Evolutionary conservation across 2,888 invertebrate species (phyloP).

Genomic region (Drosophila trichaetosa): DNA sequence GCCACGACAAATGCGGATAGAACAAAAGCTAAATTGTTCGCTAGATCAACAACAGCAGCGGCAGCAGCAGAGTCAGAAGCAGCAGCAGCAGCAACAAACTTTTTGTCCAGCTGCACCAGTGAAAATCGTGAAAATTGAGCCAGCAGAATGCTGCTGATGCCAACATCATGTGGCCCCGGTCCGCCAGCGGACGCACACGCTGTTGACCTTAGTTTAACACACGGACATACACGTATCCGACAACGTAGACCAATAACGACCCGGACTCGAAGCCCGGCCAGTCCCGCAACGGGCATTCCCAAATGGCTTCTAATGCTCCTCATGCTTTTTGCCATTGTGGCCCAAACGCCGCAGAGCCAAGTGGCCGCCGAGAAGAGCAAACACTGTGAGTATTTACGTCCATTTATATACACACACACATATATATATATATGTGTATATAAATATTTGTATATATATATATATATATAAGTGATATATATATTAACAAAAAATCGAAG

Average conservation of each 20-base stretch:
- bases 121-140: conserved; percentile 46
- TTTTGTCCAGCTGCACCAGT: conserved; percentile 45
- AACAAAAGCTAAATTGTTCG: conserved; percentile 52
- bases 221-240: conserved; percentile 39
- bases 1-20: conserved; percentile 44
- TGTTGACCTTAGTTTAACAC: conserved; percentile 45
- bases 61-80: conserved; percentile 24
- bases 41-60: conserved; percentile 38
- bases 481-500: conserved; percentile 42
- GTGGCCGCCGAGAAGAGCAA: conserved; percentile 85
- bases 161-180: conserved; percentile 85
- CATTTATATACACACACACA: conserved; percentile 6
- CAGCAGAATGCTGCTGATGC: conserved; percentile 82
- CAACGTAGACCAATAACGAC: conserved; percentile 19
- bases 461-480: conserved; percentile 6
- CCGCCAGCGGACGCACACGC: conserved; percentile 65
- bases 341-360: conserved; percentile 79
- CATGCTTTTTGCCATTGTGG: conserved; percentile 80
- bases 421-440: neutral
- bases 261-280: conserved; percentile 1
- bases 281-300: conserved; percentile 61
- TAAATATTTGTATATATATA: conserved; percentile 6
- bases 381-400: conserved; percentile 82
- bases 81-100: conserved; percentile 27
- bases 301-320: conserved; percentile 83